These are phyloP conservation scores for Nycticebus coucang DNA, from an alignment of 2,113 vertebrate genomes.

Conservation along the genomic window DNA sequence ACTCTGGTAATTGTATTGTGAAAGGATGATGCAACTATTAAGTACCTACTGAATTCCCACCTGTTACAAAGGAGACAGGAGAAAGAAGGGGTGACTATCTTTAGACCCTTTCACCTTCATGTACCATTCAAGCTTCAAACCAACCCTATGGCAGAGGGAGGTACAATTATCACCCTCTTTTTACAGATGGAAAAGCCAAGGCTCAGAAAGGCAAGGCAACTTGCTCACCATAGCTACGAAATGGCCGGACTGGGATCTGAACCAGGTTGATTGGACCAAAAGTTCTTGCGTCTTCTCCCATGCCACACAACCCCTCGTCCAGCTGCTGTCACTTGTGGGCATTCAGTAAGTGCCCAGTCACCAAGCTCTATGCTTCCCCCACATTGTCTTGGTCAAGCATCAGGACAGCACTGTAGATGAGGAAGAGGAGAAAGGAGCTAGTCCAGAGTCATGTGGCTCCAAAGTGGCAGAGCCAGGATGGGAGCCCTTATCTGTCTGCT, in stretches of 20 bases:
- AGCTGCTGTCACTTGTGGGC: too few relatives aligned
- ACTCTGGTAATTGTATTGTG: neutral
- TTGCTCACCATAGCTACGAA: neutral
- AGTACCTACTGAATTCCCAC: neutral
- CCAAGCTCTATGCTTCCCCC: neutral
- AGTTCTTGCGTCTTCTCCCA: neutral
- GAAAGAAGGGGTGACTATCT: neutral
- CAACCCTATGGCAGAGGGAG: neutral
- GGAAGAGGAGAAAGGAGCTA: neutral
- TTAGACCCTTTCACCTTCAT: neutral
- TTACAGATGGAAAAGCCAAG: neutral
- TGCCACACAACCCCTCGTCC: too few relatives aligned
- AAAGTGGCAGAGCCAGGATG: rapidly evolving
- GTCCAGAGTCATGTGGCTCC: neutral
- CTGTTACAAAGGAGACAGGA: neutral
- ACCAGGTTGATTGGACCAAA: neutral
- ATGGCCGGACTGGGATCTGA: neutral
- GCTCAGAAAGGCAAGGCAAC: neutral
- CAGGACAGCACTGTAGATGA: neutral
- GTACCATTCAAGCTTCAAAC: neutral
- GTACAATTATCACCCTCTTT: neutral
- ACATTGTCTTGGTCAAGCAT: neutral
- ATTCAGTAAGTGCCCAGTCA: neutral
- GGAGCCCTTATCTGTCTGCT: neutral
- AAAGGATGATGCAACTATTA: neutral